Evolutionary conservation across 2,113 vertebrate genomes (phyloP), one percentile per base, ranked within the genome.

Genomic region (Hipposideros armiger): DNA sequence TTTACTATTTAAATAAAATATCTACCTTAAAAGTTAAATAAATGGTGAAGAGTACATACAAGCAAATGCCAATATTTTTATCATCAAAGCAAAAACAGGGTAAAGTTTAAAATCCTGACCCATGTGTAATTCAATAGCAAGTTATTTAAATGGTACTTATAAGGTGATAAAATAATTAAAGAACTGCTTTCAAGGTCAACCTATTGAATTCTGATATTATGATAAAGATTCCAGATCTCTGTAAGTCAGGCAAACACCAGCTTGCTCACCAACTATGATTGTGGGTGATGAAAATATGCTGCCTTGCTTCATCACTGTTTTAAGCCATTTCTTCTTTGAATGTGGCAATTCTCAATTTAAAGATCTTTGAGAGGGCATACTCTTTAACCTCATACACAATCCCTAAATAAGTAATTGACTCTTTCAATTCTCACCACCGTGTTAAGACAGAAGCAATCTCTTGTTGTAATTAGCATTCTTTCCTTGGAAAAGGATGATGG

Each of bases 381-480:
- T 95, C 7, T n/a, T 97, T 97, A 98, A 88, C 96, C 67, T 28
- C 67, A 40, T 1, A 87, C 3, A 14, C 15, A 62, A 74, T 90
- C 50, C 8, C 54, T 73, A 42, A 91, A 95, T 19, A 81, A 9
- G 70, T 94, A 22, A 67, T 4, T 87, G 98, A 78, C 88, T 97
- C 88, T 73, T 96, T 80, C 77, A 94, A 47, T n/a, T 96, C 93
- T 83, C 70, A 73, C 30, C 6, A 14, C 56, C 66, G 0, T 77
- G 45, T 86, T 88, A 96, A 95, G 92, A 77, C 70, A 95, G 77
- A 88, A 3, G 24, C 74, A 69, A 17, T 96, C 45, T 56, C 87
- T 42, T 93, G 11, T 45, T 90, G 45, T 92, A 96, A 97, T 32
- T 97, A 96, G 32, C 91, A 95, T 97, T 98, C 85, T 95, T 98